A percentile compares a stretch with the other conserved stretches of the same genome.
phyloP scores from a whole-genome alignment of 2,113 vertebrate genomes.

The Rhea americana region DNA sequence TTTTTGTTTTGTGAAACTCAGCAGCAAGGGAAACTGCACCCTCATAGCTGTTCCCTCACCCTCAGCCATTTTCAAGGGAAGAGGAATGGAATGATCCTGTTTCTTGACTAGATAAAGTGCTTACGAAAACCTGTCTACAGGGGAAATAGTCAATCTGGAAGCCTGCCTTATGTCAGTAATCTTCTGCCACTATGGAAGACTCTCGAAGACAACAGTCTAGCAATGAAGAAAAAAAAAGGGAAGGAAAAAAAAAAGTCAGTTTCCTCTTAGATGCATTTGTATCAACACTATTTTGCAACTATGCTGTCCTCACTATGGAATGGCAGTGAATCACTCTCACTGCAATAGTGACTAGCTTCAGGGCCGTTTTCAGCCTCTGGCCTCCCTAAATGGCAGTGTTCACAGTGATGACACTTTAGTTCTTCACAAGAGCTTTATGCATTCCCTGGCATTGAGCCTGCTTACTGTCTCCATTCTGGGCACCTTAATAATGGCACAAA shows the following conservation, averaged over 20 bases:
- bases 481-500: background rate
- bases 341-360: background rate
- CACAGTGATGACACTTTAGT: accelerated
- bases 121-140: background rate
- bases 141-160: background rate
- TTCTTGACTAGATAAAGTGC: background rate
- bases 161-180: background rate
- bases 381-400: background rate
- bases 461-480: background rate
- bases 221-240: background rate
- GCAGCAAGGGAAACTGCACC: background rate
- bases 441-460: background rate
- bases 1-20: background rate
- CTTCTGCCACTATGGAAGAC: background rate
- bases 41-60: background rate
- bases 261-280: background rate
- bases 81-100: background rate
- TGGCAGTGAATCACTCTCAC: accelerated
- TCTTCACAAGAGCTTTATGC: background rate
- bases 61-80: background rate
- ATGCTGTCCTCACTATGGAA: background rate
- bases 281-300: background rate
- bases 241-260: background rate
- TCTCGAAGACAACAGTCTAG: background rate
- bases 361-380: accelerated